Conservation (phyloP, 2,888 invertebrate species). For the Parnassius glacialis region DNA sequence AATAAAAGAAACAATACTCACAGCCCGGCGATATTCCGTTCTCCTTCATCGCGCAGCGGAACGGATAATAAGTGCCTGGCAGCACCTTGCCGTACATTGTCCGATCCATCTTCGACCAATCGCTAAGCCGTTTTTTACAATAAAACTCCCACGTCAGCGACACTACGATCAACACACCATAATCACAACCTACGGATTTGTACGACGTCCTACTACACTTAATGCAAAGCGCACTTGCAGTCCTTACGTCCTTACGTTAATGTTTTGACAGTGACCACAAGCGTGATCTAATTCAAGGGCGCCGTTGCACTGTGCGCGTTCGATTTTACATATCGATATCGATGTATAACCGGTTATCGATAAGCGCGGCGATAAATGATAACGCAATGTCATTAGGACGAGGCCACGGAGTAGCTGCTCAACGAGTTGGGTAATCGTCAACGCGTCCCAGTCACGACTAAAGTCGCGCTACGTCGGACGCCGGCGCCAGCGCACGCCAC, state of each 20-base stretch:
- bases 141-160: slow-evolving; percentile 69
- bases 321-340: slow-evolving; percentile 47
- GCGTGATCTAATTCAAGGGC: slow-evolving; percentile 45
- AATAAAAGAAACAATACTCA: slow-evolving; percentile 80
- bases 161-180: slow-evolving; percentile 69
- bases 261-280: slow-evolving; percentile 26
- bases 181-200: slow-evolving; percentile 68
- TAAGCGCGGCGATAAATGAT: slow-evolving; percentile 59
- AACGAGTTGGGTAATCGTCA: slow-evolving; percentile 69
- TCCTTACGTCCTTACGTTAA: slow-evolving; percentile 29
- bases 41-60: slow-evolving; percentile 89
- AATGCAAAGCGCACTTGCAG: slow-evolving; percentile 49
- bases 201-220: slow-evolving; percentile 52
- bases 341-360: slow-evolving; percentile 38
- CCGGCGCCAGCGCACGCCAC: slow-evolving; percentile 64
- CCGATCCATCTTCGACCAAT: slow-evolving; percentile 86
- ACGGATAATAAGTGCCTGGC: slow-evolving; percentile 92
- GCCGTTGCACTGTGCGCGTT: slow-evolving; percentile 38
- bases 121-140: slow-evolving; percentile 62
- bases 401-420: slow-evolving; percentile 46
- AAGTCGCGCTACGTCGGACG: slow-evolving; percentile 48
- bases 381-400: slow-evolving; percentile 65
- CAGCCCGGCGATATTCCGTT: slow-evolving; percentile 93
- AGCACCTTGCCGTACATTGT: slow-evolving; percentile 94
- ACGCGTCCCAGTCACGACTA: slow-evolving; percentile 75